phyloP scores from a whole-genome alignment of 2,797 vertebrate genomes.

The Lycodopsis pacificus region DNA sequence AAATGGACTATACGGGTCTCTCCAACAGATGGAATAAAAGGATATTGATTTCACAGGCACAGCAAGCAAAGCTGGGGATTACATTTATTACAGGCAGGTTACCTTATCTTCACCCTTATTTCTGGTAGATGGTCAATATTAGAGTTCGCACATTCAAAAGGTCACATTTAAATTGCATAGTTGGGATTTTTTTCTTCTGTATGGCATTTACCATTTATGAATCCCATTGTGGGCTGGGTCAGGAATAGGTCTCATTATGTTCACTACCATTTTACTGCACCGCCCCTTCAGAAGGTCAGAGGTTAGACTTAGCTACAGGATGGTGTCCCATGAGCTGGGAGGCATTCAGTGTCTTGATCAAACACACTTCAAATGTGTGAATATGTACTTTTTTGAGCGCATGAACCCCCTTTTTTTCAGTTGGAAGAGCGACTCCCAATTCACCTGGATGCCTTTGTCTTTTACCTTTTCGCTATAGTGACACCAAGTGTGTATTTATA shows the following conservation, averaged over 20 bases:
- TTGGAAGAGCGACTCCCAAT: neutral
- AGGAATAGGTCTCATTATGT: constrained; percentile 16
- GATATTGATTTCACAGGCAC: constrained; percentile 63
- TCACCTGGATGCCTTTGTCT: neutral
- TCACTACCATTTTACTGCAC: neutral
- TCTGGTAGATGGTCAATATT: constrained; percentile 30
- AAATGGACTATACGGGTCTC: constrained; percentile 45
- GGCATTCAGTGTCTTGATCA: neutral
- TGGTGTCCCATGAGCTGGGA: neutral
- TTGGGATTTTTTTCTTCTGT: constrained; percentile 24
- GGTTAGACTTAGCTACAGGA: neutral
- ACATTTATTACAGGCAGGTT: constrained; percentile 48
- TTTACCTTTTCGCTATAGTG: neutral
- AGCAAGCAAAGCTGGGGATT: constrained; percentile 47
- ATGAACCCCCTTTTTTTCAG: neutral
- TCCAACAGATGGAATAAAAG: constrained; percentile 53
- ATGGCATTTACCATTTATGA: constrained; percentile 41
- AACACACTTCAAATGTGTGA: neutral
- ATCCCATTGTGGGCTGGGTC: constrained; percentile 5
- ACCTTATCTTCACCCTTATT: constrained; percentile 34
- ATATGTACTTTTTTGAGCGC: neutral
- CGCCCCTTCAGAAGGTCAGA: constrained; percentile 14
- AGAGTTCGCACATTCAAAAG: constrained; percentile 43
- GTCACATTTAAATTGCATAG: constrained; percentile 48
- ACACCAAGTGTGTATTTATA: neutral